Base-by-base conservation (phyloP, 2,888 invertebrate genomes). In the Drosophila sordidula region DNA sequence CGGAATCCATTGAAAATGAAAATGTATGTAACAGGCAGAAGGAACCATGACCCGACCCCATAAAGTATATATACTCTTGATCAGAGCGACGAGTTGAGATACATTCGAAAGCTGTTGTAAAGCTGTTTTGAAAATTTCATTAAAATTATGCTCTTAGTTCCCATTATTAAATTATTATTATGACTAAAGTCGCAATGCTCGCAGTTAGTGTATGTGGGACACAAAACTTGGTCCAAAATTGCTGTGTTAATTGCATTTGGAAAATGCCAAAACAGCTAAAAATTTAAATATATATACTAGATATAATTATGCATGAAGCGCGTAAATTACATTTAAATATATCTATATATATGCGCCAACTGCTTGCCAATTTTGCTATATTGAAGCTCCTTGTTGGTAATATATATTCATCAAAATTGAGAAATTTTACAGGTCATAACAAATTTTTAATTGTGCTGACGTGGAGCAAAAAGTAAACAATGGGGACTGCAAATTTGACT, bases 371-470 rank as follows among this genome's bases (percentile, higher is more conserved):
- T 49, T 8, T 58, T 51, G 8, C 6, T 58, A 36, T 47, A 45
- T 49, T 69, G 58, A 32, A 59, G 80, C 54, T 59, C 38, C 32
- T 32, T 47, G 44, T 52, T 69, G 41, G 58, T 50, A 72, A 66
- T 73, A 77, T 86, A 77, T 86, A 89, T 85, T 77, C 89, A 77
- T 87, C 87, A 89, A 77, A 81, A 79, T 89, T 73, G 65, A 82
- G 61, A 79, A 82, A 75, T 72, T 89, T 83, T 89, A 89, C 90
- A 86, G 89, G 80, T 86, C 84, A 83, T 86, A 80, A 86, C 39
- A 77, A 66, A 73, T 75, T 73, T 84, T 84, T 71, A 86, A 85
- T 79, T 86, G 66, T 65, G 72, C 89, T 70, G 87, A 88, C 69
- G 87, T 67, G 64, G 29, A 25, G 14, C 22, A 57, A 45, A 36